Conservation (phyloP, 2,888 invertebrate genomes). For the Trissoscelio sp. region DNA sequence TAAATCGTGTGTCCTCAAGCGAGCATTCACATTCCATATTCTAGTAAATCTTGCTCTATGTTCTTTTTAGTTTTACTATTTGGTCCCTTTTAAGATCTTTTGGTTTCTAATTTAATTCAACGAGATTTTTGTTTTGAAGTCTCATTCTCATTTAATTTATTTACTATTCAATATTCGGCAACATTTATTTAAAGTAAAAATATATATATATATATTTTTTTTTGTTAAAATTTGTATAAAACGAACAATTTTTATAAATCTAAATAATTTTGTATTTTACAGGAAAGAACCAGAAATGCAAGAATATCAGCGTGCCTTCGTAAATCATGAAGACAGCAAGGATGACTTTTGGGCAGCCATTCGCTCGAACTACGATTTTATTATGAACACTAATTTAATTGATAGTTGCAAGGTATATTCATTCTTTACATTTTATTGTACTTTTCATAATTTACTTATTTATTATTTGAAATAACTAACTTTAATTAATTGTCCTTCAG, state of each 20-base stretch:
- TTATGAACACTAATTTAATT: slow-evolving; percentile 97
- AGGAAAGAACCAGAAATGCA: slow-evolving; percentile 89
- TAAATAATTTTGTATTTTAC: slow-evolving; percentile 74
- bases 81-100: slow-evolving; percentile 29
- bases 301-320: slow-evolving; percentile 88
- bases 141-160: neutral
- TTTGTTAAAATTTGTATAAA: too few species aligned
- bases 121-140: slow-evolving; percentile 5
- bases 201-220: too few species aligned
- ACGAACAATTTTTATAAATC: too few species aligned
- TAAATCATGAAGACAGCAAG: slow-evolving; percentile 89
- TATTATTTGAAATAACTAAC: neutral
- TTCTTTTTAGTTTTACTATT: slow-evolving; percentile 41
- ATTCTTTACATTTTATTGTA: too few species aligned
- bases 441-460: neutral
- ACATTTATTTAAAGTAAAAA: too few species aligned
- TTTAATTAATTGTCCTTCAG: too few species aligned
- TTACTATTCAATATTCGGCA: neutral
- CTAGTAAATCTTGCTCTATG: slow-evolving; percentile 44
- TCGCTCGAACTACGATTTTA: slow-evolving; percentile 95
- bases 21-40: slow-evolving; percentile 53
- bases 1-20: slow-evolving; percentile 39
- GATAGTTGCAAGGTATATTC: slow-evolving; percentile 90
- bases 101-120: slow-evolving; percentile 39
- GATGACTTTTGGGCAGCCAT: slow-evolving; percentile 97